Conservation (phyloP, 1,140 invertebrate species). For the Manduca sexta region DNA sequence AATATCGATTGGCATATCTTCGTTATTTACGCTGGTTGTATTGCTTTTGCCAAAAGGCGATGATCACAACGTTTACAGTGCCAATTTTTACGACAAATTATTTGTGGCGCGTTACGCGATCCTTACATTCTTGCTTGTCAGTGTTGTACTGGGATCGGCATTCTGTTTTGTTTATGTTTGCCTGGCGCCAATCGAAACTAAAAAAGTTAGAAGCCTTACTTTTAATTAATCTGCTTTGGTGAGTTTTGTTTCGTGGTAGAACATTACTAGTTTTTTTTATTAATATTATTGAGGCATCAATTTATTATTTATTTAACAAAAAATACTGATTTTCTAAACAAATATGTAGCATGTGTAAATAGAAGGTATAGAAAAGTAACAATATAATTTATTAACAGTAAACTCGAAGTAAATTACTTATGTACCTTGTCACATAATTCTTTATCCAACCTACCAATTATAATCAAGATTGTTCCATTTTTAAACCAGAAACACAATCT, state of each 20-base stretch:
- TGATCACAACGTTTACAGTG: slow-evolving; percentile 16
- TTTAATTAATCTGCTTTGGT: slow-evolving; percentile 31
- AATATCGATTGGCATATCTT: slow-evolving; percentile 37
- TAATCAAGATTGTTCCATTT: too few species aligned
- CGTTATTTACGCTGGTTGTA: slow-evolving; percentile 46
- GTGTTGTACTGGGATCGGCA: slow-evolving; percentile 33
- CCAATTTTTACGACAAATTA: slow-evolving; percentile 59
- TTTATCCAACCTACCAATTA: too few species aligned
- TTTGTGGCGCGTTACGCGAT: slow-evolving; percentile 45
- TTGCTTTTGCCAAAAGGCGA: slow-evolving; percentile 48
- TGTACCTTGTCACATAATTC: too few species aligned
- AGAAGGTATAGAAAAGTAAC: too few species aligned
- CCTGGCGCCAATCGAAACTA: slow-evolving; percentile 47
- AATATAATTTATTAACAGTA: too few species aligned
- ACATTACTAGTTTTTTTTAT: slow-evolving; percentile 2
- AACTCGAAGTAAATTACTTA: too few species aligned
- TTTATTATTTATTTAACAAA: too few species aligned
- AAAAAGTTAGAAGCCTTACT: slow-evolving; percentile 49
- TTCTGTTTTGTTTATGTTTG: slow-evolving; percentile 51
- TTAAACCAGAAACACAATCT: too few species aligned
- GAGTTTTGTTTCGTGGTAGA: slow-evolving; percentile 18
- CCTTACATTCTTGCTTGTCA: slow-evolving; percentile 42
- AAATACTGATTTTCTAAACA: too few species aligned
- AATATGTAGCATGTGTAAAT: too few species aligned
- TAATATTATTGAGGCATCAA: too few species aligned